Conservation (phyloP, 92 coral and sea anemone species). For the Epizoanthus illoricatus region DNA sequence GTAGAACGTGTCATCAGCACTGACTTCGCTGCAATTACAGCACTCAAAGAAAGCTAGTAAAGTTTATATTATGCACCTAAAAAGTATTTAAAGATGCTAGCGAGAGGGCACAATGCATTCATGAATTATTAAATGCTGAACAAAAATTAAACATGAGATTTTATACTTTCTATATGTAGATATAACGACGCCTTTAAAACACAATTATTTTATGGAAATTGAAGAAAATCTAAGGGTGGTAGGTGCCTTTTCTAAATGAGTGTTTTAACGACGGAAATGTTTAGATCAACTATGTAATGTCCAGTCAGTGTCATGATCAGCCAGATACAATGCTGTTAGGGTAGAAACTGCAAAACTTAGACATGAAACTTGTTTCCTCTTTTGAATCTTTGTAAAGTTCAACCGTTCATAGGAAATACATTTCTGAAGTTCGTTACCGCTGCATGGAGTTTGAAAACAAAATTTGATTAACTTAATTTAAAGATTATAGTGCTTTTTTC, state of each 20-base stretch:
- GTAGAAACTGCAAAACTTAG: too few relatives aligned
- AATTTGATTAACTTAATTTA: neutral
- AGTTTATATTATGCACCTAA: neutral
- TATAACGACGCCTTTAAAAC: slow-evolving; percentile 9
- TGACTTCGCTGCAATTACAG: neutral
- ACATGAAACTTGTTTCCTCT: too few relatives aligned
- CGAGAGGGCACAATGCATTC: neutral
- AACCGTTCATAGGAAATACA: neutral
- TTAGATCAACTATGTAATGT: neutral
- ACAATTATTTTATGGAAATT: neutral
- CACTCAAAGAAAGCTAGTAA: slow-evolving; percentile 1
- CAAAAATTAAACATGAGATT: slow-evolving; percentile 9
- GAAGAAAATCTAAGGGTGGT: neutral
- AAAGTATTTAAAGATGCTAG: slow-evolving; percentile 14
- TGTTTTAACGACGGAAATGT: neutral
- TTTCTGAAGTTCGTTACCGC: neutral
- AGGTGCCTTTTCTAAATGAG: neutral
- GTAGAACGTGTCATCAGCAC: neutral
- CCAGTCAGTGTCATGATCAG: neutral
- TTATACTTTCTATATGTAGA: neutral
- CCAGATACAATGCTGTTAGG: neutral
- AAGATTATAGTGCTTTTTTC: too few relatives aligned
- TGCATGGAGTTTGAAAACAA: slow-evolving; percentile 6
- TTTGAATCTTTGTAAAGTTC: neutral
- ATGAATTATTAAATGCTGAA: slow-evolving; percentile 2